Base-by-base conservation (phyloP, 2,888 invertebrate species). In the Chloromyia formosa region DNA sequence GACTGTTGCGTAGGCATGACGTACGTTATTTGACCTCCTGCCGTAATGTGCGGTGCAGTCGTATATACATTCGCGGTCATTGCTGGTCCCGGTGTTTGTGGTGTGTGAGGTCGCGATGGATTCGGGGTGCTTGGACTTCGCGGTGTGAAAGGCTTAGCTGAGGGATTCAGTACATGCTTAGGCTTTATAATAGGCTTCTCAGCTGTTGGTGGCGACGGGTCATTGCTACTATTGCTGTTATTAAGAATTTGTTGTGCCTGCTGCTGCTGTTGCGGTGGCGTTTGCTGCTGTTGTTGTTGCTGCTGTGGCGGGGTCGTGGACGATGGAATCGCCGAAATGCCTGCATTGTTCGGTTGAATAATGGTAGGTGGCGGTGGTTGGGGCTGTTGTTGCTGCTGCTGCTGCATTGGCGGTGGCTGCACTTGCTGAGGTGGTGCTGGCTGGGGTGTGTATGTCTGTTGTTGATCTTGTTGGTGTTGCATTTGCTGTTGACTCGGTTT, bases 111-210 rank as follows among this genome's bases (percentile, higher is more conserved):
- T 87, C 90, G 86, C 81, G 89, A 90, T 75, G 88, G 88, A 79
- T 87, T 89, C 61, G 90, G 90, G 58, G 90, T 90, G 80, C 88
- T 88, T 22, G 89, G 88, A 80, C 90, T 90, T 80, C 93, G 88
- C 22, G 95, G 94, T 60, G 93, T 93, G 85, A 96, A 96, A 2
- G 93, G 91, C 82, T 95, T 95, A 73, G 94, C 93, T 78, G 92
- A 91, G n/a, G 96, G 95, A 88, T 95, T 96, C 84, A 90, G 86
- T 74, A 90, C 89, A 83, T 96, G 96, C 86, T 94, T 95, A 61
- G 84, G 85, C 77, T 84, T 84, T 0, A 82, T 81, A 35, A 80
- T 80, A 58, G 77, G 77, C 84, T 94, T 93, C 71, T 95, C 95
- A 88, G 94, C 94, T 79, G 95, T 88, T 0, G 90, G 93, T 18